These are phyloP conservation scores for Drosophila buzzatii DNA, from an alignment of 2,888 invertebrate species.

Conservation along the genomic window DNA sequence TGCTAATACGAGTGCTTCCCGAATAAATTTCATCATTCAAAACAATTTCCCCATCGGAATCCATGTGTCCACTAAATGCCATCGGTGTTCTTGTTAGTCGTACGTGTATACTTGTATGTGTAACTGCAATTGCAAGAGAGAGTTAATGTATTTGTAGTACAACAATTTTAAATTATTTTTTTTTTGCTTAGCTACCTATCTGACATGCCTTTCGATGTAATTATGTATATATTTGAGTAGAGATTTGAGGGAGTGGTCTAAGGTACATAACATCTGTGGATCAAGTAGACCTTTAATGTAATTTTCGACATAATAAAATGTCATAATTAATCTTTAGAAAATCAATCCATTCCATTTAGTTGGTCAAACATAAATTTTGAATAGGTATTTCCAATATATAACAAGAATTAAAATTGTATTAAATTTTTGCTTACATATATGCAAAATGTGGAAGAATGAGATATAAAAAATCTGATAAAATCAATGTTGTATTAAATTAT, in stretches of 20 bases:
- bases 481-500: no score
- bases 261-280: background rate
- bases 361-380: background rate
- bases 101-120: slow-evolving; percentile 18
- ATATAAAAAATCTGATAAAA: no score
- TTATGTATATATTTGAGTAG: background rate
- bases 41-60: slow-evolving; percentile 31
- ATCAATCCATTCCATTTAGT: no score
- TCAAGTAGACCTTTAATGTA: background rate
- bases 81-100: slow-evolving; percentile 10
- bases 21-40: slow-evolving; percentile 44
- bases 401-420: no score
- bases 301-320: background rate
- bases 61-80: slow-evolving; percentile 48
- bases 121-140: slow-evolving; percentile 17
- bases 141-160: background rate
- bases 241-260: background rate
- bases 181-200: slow-evolving; percentile 12
- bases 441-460: no score
- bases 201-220: background rate
- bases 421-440: no score
- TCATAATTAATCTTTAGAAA: no score
- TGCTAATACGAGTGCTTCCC: slow-evolving; percentile 3
- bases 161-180: background rate
- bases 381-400: no score